A percentile compares a stretch with the other conserved stretches of the same genome.
Evolutionary conservation across 2,113 vertebrate species (phyloP).

Genomic region (Nycticorax nycticorax): DNA sequence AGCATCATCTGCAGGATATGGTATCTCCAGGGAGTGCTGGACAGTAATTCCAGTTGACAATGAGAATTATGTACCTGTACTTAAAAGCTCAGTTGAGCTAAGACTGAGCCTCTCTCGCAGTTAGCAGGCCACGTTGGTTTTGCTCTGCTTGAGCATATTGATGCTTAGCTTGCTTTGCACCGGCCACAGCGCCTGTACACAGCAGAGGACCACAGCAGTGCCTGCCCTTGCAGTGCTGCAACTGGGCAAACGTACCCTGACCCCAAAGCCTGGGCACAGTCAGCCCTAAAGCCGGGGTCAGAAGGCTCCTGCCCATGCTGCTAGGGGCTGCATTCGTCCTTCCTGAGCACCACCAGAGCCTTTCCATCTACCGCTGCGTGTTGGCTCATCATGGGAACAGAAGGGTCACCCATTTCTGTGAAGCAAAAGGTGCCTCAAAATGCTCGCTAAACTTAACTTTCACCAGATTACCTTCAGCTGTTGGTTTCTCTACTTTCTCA

Average conservation of each 20-base stretch:
- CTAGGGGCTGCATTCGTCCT: neutral
- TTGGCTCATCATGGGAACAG: accelerated
- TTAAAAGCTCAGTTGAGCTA: neutral
- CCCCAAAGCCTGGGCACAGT: neutral
- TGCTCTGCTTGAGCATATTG: neutral
- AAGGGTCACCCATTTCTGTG: neutral
- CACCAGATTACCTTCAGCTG: neutral
- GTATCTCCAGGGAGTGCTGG: neutral
- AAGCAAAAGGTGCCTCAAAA: neutral
- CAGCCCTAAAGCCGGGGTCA: neutral
- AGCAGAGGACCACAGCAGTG: neutral
- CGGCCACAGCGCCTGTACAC: neutral
- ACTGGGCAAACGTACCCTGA: neutral
- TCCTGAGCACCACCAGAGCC: accelerated
- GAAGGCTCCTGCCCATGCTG: neutral
- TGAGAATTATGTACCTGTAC: accelerated
- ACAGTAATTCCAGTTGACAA: neutral
- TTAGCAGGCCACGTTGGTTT: neutral
- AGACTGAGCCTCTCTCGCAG: neutral
- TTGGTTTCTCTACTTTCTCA: neutral
- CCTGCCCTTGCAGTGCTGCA: neutral
- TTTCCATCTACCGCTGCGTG: accelerated
- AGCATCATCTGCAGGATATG: neutral
- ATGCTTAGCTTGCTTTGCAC: neutral
- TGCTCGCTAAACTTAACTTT: neutral